A percentile compares a stretch with the other conserved stretches of the same genome.
Evolutionary conservation across 2,113 vertebrate species (phyloP).

Genomic region (Oriolus oriolus): DNA sequence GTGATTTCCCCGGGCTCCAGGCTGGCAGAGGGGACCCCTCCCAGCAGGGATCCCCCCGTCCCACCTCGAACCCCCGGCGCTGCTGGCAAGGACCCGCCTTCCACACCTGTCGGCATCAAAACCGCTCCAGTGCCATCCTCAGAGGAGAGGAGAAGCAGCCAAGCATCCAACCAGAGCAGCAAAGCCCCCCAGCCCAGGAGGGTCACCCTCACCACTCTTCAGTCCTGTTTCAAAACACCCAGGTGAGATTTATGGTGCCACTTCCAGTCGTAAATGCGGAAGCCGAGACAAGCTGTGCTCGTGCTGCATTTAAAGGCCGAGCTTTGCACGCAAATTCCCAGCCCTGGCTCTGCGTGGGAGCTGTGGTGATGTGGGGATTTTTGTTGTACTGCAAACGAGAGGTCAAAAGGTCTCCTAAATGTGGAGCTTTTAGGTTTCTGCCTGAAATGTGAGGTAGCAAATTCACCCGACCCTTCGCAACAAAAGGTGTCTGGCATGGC

Average conservation of each 20-base stretch:
- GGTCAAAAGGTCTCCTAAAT: neutral
- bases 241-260: conserved; percentile 72
- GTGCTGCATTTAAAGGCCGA: neutral
- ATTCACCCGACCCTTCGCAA: neutral
- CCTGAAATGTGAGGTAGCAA: neutral
- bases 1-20: conserved; percentile 51
- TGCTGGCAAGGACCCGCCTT: conserved; percentile 45
- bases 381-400: neutral
- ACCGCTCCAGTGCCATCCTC: neutral
- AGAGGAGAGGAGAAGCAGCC: conserved; percentile 76
- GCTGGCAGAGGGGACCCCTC: conserved; percentile 42
- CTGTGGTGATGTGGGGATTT: neutral
- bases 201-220: conserved; percentile 87
- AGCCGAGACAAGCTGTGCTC: neutral
- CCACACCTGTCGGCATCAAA: neutral
- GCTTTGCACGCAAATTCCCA: neutral
- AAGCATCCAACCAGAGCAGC: neutral
- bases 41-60: conserved; percentile 44
- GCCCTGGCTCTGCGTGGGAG: neutral
- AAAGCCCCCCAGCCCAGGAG: conserved; percentile 81
- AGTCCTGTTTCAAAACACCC: conserved; percentile 88
- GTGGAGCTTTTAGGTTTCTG: neutral
- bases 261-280: neutral
- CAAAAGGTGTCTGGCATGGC: neutral
- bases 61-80: neutral